Percentiles rank a stretch among this genome's conserved stretches.
These are phyloP conservation scores for Dryobota labecula DNA, from an alignment of 2,888 invertebrate genomes.

Conservation along the genomic window DNA sequence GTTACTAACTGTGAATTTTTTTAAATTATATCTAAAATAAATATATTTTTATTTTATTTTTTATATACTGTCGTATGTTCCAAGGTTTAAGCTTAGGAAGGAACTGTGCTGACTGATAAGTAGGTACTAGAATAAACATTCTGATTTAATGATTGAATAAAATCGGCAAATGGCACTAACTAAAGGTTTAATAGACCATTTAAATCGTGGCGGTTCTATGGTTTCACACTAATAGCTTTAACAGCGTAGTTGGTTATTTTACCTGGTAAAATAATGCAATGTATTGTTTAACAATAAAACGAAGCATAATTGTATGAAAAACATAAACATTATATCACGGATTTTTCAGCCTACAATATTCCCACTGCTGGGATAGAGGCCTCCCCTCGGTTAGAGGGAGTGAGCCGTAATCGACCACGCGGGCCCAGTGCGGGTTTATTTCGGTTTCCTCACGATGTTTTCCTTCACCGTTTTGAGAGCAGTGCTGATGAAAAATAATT, in stretches of 20 bases:
- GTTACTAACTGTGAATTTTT: too few relatives aligned
- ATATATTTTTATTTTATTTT: too few relatives aligned
- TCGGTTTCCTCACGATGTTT: too few relatives aligned
- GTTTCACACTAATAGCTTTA: slow-evolving; percentile 38
- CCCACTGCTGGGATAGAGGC: too few relatives aligned
- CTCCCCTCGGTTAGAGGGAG: too few relatives aligned
- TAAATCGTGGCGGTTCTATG: slow-evolving; percentile 48
- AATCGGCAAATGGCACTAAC: slow-evolving; percentile 22
- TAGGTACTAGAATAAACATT: slow-evolving; percentile 36
- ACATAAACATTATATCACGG: not conserved
- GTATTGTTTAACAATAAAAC: not conserved
- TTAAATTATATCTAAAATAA: too few relatives aligned
- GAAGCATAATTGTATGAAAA: not conserved
- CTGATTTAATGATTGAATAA: slow-evolving; percentile 42
- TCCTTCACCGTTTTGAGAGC: too few relatives aligned
- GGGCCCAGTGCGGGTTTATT: too few relatives aligned
- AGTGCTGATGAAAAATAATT: too few relatives aligned
- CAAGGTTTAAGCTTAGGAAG: not conserved
- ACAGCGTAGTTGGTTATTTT: slow-evolving; percentile 3
- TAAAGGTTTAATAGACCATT: slow-evolving; percentile 47
- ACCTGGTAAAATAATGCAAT: slow-evolving; percentile 24
- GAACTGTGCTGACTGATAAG: slow-evolving; percentile 33
- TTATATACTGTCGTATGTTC: too few relatives aligned
- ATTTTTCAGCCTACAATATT: too few relatives aligned
- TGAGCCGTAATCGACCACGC: too few relatives aligned